phyloP scores from a whole-genome alignment of 2,888 invertebrate species.

The Neoascia interrupta region DNA sequence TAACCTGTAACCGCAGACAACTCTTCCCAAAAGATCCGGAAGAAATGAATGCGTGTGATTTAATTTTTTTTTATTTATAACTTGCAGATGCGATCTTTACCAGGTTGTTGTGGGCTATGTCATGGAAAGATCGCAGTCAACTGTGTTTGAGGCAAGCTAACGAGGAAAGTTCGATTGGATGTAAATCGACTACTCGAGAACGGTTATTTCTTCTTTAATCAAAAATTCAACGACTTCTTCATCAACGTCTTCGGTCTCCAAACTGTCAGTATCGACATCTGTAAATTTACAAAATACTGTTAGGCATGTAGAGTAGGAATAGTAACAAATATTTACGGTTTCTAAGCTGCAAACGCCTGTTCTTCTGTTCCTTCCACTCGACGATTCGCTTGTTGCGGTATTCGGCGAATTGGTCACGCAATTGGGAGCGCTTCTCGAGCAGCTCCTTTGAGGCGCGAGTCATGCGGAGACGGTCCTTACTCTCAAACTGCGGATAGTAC shows the following conservation, averaged over 20 bases:
- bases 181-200: slow-evolving; percentile 85
- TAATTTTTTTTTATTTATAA: slow-evolving; percentile 15
- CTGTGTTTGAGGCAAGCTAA: slow-evolving; percentile 50
- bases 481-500: slow-evolving; percentile 96
- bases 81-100: slow-evolving; percentile 57
- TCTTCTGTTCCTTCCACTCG: slow-evolving; percentile 89
- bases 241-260: slow-evolving; percentile 94
- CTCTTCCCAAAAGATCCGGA: too few relatives aligned
- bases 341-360: slow-evolving; percentile 90
- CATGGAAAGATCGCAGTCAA: slow-evolving; percentile 39
- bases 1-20: too few relatives aligned
- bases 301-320: too few relatives aligned
- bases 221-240: slow-evolving; percentile 99
- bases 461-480: slow-evolving; percentile 95
- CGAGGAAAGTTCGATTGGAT: neutral
- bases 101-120: neutral
- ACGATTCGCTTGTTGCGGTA: slow-evolving; percentile 88
- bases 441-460: slow-evolving; percentile 97
- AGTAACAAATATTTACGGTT: too few relatives aligned
- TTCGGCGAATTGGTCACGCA: slow-evolving; percentile 92
- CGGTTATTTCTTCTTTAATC: slow-evolving; percentile 94
- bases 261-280: slow-evolving; percentile 97
- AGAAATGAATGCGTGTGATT: slow-evolving; percentile 32
- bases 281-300: slow-evolving; percentile 74
- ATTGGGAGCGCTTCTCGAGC: slow-evolving; percentile 92